These are phyloP conservation scores for Congeria kusceri DNA, from an alignment of 2,888 invertebrate species.

Conservation along the genomic window DNA sequence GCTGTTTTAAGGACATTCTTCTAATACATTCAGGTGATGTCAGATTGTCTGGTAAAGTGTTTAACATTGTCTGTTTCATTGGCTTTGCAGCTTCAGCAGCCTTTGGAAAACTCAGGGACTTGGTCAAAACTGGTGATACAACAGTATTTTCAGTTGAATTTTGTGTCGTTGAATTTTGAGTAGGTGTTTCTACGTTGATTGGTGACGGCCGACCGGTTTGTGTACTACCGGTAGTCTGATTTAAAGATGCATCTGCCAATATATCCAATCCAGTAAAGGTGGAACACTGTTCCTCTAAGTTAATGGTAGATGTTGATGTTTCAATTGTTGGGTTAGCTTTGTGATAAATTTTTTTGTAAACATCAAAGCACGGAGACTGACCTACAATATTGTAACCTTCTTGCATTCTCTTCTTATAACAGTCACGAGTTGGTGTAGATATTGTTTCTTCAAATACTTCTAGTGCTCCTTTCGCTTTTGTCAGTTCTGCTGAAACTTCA, in stretches of 20 bases:
- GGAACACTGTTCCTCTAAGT: no score
- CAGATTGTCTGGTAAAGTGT: slow-evolving; percentile 17
- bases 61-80: no score
- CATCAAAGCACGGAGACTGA: slow-evolving; percentile 32
- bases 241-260: slow-evolving; percentile 12
- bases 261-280: slow-evolving; percentile 14
- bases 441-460: slow-evolving; percentile 26
- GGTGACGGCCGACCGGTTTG: no score
- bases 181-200: no score
- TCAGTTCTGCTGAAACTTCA: not conserved
- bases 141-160: no score
- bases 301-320: not conserved
- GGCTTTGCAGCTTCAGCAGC: slow-evolving; percentile 10
- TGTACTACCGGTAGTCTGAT: no score
- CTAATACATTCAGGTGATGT: slow-evolving; percentile 24
- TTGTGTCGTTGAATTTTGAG: no score
- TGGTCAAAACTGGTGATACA: slow-evolving; percentile 10
- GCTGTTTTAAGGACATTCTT: slow-evolving; percentile 21
- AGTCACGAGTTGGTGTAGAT: slow-evolving; percentile 13
- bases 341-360: slow-evolving; percentile 32
- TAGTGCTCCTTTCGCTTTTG: slow-evolving; percentile 35
- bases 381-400: no score
- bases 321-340: slow-evolving; percentile 22
- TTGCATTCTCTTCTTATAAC: no score
- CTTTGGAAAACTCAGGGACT: slow-evolving; percentile 19